Percentiles rank a stretch among this genome's conserved stretches.
phyloP scores from a whole-genome alignment of 2,113 vertebrate species.

The Isichthys henryi region DNA sequence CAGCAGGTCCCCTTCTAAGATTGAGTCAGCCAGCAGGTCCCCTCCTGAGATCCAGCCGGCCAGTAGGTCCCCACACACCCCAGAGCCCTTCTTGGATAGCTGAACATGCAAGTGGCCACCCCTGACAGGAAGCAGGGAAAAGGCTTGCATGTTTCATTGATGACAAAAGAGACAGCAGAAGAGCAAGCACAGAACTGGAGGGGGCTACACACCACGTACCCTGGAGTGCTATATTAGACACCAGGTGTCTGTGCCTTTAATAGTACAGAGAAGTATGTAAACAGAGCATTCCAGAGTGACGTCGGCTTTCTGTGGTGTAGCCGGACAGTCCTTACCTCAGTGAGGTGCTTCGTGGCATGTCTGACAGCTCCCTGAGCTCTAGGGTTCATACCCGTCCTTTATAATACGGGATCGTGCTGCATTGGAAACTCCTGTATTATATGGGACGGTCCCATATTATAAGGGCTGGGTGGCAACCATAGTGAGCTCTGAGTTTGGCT shows the following conservation, averaged over 20 bases:
- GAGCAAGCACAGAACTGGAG: conserved; percentile 27
- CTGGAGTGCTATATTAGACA: conserved; percentile 2
- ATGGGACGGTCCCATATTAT: too few species aligned
- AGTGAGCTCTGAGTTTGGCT: not conserved
- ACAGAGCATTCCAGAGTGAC: not conserved
- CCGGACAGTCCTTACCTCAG: not conserved
- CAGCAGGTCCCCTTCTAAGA: too few species aligned
- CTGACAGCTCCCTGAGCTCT: not conserved
- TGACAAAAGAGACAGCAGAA: not conserved
- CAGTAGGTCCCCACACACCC: not conserved
- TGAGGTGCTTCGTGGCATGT: not conserved
- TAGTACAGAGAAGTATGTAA: not conserved
- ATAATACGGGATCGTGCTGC: too few species aligned
- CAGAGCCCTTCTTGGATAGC: conserved; percentile 35
- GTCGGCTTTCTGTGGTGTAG: not conserved
- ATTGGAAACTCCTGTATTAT: too few species aligned
- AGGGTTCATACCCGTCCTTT: not conserved
- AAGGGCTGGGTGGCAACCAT: too few species aligned
- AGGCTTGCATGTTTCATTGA: too few species aligned
- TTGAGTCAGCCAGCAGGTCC: too few species aligned
- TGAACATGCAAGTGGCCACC: conserved; percentile 34
- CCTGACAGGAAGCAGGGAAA: not conserved
- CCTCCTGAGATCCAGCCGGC: not conserved
- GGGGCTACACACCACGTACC: conserved; percentile 4
- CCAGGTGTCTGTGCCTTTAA: not conserved